Base-by-base conservation (phyloP, 2,888 invertebrate species). In the Microctonus aethiopoides region DNA sequence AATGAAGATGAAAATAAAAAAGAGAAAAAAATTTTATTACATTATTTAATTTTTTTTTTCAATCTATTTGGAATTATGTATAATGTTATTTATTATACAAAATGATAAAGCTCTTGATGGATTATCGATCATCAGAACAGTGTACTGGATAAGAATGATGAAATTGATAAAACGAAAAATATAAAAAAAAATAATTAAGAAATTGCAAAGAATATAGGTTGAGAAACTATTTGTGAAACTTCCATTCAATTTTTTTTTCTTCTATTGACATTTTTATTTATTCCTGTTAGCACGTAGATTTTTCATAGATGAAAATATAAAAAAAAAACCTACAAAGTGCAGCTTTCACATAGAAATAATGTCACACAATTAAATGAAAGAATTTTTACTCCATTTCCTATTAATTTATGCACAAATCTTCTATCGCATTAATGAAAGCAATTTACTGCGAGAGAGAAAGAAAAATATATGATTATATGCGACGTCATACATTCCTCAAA, bases 331-430 rank as follows among this genome's bases (percentile, higher is more conserved):
- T 29, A 29, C 24, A 60, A 57, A 46, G 24, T 36, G 56, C 54
- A 41, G 68, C 60, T 41, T 64, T 36, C 26, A 66, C n/a, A 54
- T 36, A 26, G 22, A 32, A 32, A 46, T 16, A 46, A 16, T 29
- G 7, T 46, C 20, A 16, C 16, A 39, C 16, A 16, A 16, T 46
- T 16, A 7, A 16, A 1, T 16, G 9, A 10, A 36, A 9, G 9
- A 46, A n/a, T 16, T 46, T 46, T n/a, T 5, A 6, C 6, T 46
- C 16, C 16, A 46, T 46, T 46, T 20, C 7, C 3, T 20, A n/a
- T 46, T n/a, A 7, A 46, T 46, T 46, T 16, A 16, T 16, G 9
- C 16, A 46, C 16, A 16, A 16, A 16, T 46, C 16, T 46, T 16
- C 16, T 16, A 16, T 46, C 46, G 16, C 20, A 16, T 46, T 7